These are phyloP conservation scores for Sula dactylatra DNA, from an alignment of 2,113 vertebrate genomes.

Conservation along the genomic window DNA sequence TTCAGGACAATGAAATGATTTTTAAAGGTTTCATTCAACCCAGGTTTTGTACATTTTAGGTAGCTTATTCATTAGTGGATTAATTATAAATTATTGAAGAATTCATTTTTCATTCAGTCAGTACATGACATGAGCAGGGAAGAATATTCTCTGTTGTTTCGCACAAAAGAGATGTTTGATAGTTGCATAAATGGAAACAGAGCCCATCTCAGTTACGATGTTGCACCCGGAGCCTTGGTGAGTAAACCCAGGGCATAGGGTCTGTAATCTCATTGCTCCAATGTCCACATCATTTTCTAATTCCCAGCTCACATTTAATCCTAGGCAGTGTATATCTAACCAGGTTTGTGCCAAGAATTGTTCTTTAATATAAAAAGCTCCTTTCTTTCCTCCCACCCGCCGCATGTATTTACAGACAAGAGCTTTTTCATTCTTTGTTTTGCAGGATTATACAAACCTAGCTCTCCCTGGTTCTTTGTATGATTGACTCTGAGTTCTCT, in stretches of 20 bases:
- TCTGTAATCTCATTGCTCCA: not conserved
- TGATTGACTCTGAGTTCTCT: not conserved
- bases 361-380: slow-evolving; percentile 7
- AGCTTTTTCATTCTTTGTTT: slow-evolving; percentile 19
- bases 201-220: not conserved
- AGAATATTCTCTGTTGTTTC: not conserved
- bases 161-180: not conserved
- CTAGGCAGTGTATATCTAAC: not conserved
- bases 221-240: not conserved
- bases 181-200: not conserved
- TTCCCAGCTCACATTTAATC: not conserved
- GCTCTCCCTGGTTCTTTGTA: not conserved
- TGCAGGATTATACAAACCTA: not conserved
- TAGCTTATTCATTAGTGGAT: not conserved
- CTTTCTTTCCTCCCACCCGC: not conserved
- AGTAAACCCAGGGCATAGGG: not conserved
- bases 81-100: not conserved
- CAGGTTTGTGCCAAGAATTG: not conserved
- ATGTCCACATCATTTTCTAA: not conserved
- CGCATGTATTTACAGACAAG: not conserved
- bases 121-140: not conserved
- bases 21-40: not conserved
- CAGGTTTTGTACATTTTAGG: not conserved
- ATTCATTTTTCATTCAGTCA: not conserved
- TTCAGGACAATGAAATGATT: not conserved